phyloP scores from a whole-genome alignment of 2,888 invertebrate genomes.

The Xestia sexstrigata region DNA sequence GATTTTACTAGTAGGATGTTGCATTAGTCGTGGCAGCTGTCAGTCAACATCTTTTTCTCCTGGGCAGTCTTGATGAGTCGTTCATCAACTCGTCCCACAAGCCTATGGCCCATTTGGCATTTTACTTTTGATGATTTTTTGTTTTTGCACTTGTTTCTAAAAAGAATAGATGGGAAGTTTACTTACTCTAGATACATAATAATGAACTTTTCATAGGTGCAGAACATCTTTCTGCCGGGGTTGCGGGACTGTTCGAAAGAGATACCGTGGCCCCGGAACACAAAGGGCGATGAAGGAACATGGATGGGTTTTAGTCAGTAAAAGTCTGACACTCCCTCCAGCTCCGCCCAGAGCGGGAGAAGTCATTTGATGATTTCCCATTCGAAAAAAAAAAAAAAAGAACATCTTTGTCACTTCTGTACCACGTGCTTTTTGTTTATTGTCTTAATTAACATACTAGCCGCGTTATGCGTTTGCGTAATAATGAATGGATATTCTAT shows the following conservation, averaged over 20 bases:
- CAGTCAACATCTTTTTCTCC: constrained; percentile 11
- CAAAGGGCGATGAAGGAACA: no score
- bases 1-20: constrained; percentile 16
- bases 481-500: constrained; percentile 14
- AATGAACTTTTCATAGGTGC: constrained; percentile 9
- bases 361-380: no score
- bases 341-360: no score
- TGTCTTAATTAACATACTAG: constrained; percentile 43
- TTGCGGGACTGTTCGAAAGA: no score
- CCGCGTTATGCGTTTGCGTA: constrained; percentile 18
- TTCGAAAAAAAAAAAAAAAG: no score
- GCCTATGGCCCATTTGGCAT: no score
- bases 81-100: no score
- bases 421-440: constrained; percentile 44
- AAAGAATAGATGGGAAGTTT: background rate
- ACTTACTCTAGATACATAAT: background rate
- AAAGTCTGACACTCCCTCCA: no score
- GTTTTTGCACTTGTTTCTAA: background rate
- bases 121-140: background rate
- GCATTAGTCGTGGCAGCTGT: constrained; percentile 22
- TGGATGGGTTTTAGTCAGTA: no score
- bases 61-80: background rate
- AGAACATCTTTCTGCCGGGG: no score
- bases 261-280: no score
- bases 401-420: constrained; percentile 18